These are phyloP conservation scores for Ptychobarbus kaznakovi DNA, from an alignment of 2,797 vertebrate species.

Conservation along the genomic window DNA sequence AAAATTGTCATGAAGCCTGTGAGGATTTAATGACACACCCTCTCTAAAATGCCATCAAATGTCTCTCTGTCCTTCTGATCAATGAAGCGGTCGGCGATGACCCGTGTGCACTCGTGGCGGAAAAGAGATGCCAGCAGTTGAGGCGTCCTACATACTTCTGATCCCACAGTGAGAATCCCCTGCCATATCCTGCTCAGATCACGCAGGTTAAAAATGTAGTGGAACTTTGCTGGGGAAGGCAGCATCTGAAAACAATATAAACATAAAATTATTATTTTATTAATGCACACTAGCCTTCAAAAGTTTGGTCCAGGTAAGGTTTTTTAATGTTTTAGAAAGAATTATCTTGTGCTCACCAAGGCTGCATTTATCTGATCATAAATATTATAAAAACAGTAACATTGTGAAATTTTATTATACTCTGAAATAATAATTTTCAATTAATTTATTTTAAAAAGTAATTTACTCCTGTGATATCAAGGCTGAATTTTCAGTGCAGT, in stretches of 20 bases:
- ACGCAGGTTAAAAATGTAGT: constrained; percentile 87
- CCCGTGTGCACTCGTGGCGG: constrained; percentile 82
- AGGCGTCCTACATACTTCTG: constrained; percentile 77
- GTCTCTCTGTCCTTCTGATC: constrained; percentile 77
- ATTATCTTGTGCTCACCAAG: background rate
- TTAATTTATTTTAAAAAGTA: background rate
- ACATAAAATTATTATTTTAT: background rate
- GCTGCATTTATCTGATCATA: background rate
- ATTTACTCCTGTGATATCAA: background rate
- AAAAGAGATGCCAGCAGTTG: constrained; percentile 79
- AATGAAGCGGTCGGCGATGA: constrained; percentile 83
- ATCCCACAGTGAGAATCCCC: constrained; percentile 79
- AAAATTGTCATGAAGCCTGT: background rate
- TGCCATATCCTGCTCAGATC: constrained; percentile 88
- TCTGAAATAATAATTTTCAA: background rate
- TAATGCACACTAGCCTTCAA: background rate
- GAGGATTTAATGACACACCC: constrained; percentile 67
- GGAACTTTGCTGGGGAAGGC: constrained; percentile 87
- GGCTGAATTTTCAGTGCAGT: background rate
- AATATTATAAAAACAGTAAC: background rate
- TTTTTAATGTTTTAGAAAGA: background rate
- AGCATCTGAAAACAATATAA: constrained; percentile 76
- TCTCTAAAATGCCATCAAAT: constrained; percentile 75
- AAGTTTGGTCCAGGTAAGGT: too few relatives aligned
- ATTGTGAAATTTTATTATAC: background rate